Evolutionary conservation across 2,113 vertebrate genomes (phyloP), one percentile per base, ranked within the genome.

Genomic region (Sebastes fasciatus): DNA sequence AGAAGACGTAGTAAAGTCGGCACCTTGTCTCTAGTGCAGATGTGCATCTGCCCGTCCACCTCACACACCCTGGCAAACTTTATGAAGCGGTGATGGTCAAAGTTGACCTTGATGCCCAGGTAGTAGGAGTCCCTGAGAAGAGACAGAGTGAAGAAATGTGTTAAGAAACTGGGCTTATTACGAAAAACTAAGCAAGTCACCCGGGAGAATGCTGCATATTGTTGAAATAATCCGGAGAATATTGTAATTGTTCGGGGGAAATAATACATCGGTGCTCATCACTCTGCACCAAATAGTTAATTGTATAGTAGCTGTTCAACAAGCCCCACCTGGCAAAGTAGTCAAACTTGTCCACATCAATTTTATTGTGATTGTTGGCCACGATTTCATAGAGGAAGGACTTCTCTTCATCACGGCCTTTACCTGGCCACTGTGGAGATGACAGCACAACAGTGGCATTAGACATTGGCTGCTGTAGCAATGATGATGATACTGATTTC

Each of bases 271-370:
- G 7, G 8, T 65, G 19, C 42, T 77, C 6, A 8, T 71, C n/a
- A 26, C 11, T 60, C 1, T 3, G 43, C 8, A 34, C 26, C 2
- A 55, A 0, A 66, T 43, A 54, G 4, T 55, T 14, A 67, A 26
- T 45, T 8, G 13, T 10, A 45, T 13, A 58, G 6, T 45, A 55
- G 2, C 6, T 7, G 19, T 21, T 55, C 0, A 60, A 48, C 13
- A 73, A 62, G 2, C 1, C 78, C 23, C 92, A 99, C 97, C 98
- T 97, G 74, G 97, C 97, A 92, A 99, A 97, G 86, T 99, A 99
- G 82, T 99, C 97, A 96, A 97, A 98, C 68, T 99, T 99, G 93
- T 99, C 97, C 85, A 99, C 97, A 6, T 99, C 97, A 7, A 99
- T 96, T 46, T 97, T 97, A 12, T 94, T 98, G 80, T 76, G 91